Base-by-base conservation (phyloP, 1,140 invertebrate genomes). In the Drosophila nikananu region DNA sequence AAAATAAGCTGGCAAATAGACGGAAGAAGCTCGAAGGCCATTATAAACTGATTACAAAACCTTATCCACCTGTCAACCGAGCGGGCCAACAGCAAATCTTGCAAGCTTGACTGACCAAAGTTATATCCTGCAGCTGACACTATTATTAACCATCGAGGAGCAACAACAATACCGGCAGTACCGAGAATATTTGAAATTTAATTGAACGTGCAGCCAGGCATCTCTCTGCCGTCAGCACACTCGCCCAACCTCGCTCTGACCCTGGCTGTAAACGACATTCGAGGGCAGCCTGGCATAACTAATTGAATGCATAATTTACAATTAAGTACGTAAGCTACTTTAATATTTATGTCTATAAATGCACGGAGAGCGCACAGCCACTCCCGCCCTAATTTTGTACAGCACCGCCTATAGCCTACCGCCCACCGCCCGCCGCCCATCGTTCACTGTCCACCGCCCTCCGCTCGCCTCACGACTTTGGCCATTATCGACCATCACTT, bases 261-360 rank as follows among this genome's bases (percentile, higher is more conserved):
- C 62, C 39, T 51, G 61, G 41, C 46, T 65, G 52, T 19, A 44
- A 75, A 73, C 23, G 62, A 66, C 57, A 68, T 72, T 44, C 66
- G 17, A 25, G 65, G 64, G 51, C 63, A 79, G 70, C 52, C 67
- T 77, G 76, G 71, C 76, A 80, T 67, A 89, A 77, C 84, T 87
- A 89, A 87, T 87, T 87, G 84, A 87, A 87, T 87, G 82, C 84
- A 87, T 87, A 89, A 87, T 87, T 89, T 83, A 87, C 77, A 89
- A 89, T 87, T 87, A 87, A 87, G 80, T 87, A 81, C 77, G 81
- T 83, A 89, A 89, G 84, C 84, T 87, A 89, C 84, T 89, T 87
- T 87, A 89, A 83, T 89, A 89, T 87, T 89, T 89, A 87, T 87
- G 84, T 87, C 73, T 81, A 57, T 83, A 82, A 49, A 87, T 83